Percentiles rank a stretch among this genome's conserved stretches.
Evolutionary conservation across 2,888 invertebrate species (phyloP).

Genomic region (Ommatoiulus sabulosus): DNA sequence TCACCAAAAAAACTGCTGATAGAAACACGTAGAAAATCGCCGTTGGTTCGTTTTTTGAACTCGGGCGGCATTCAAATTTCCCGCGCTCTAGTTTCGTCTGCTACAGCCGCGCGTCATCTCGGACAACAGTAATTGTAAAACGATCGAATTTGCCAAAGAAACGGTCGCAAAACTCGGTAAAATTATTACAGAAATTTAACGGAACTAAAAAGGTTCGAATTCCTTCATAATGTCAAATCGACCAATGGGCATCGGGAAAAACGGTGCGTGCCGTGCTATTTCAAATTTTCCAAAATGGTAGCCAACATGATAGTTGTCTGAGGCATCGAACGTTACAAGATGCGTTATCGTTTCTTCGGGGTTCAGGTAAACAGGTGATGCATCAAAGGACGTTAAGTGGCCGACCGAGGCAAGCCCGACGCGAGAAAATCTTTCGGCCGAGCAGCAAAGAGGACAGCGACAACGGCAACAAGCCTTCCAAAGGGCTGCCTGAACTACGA

Average conservation of each 20-base stretch:
- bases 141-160: neutral
- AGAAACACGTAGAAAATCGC: no score
- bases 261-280: neutral
- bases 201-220: neutral
- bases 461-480: conserved; percentile 3
- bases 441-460: conserved; percentile 47
- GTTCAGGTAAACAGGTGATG: conserved; percentile 54
- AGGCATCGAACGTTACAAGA: conserved; percentile 5
- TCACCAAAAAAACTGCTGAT: no score
- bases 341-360: conserved; percentile 10
- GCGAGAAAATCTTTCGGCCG: conserved; percentile 55
- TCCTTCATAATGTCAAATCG: neutral
- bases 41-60: neutral
- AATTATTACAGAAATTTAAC: neutral
- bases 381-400: conserved; percentile 56
- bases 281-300: conserved; percentile 7
- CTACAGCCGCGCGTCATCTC: neutral
- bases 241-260: neutral
- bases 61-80: neutral
- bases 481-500: neutral
- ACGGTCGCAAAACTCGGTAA: neutral
- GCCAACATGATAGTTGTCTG: neutral
- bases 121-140: neutral
- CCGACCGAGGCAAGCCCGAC: conserved; percentile 56
- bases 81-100: neutral